phyloP scores from a whole-genome alignment of 1,140 invertebrate genomes.

The Aporrectodea caliginosa region DNA sequence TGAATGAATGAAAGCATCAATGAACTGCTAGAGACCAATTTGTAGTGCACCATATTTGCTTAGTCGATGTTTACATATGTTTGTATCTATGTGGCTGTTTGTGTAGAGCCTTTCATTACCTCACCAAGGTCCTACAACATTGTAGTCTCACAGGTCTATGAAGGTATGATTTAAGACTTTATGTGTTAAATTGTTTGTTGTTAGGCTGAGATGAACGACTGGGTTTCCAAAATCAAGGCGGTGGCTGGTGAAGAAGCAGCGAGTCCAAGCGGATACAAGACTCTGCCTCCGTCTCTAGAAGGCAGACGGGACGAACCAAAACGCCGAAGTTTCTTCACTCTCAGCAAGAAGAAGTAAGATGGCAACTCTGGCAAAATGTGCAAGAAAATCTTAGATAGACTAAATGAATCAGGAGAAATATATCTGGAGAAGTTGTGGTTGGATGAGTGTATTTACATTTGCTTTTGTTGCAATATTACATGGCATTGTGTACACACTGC shows the following conservation, averaged over 20 bases:
- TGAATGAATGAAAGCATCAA: too few species aligned
- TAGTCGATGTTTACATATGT: too few species aligned
- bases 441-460: too few species aligned
- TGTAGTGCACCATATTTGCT: too few species aligned
- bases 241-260: slow-evolving; percentile 62
- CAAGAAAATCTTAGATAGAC: background rate
- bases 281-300: slow-evolving; percentile 66
- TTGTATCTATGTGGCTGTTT: too few species aligned
- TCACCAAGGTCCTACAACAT: too few species aligned
- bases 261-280: slow-evolving; percentile 64
- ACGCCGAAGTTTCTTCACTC: slow-evolving; percentile 89
- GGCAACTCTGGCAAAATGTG: background rate
- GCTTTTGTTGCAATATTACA: background rate
- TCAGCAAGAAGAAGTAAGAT: slow-evolving; percentile 82
- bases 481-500: background rate
- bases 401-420: background rate
- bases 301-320: slow-evolving; percentile 76
- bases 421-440: too few species aligned
- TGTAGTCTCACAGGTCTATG: too few species aligned
- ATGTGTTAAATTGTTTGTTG: slow-evolving; percentile 24
- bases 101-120: too few species aligned
- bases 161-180: background rate
- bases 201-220: slow-evolving; percentile 76
- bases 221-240: slow-evolving; percentile 70
- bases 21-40: too few species aligned